Conservation (phyloP, 2,113 vertebrate genomes). For the Potamarius usumacintae region DNA sequence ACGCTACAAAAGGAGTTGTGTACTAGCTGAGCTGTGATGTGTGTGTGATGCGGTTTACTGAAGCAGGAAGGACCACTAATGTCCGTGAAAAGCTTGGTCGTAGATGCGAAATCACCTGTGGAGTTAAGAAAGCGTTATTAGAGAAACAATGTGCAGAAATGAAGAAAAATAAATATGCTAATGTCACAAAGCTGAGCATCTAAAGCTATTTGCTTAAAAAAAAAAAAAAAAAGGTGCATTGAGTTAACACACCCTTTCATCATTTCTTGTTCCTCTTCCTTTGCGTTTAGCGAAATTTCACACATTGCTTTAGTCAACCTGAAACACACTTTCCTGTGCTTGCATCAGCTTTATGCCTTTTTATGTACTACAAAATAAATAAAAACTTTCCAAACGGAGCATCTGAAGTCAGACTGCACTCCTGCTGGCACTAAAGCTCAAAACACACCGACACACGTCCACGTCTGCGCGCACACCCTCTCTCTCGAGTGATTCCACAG, state of each 20-base stretch:
- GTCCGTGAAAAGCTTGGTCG: neutral
- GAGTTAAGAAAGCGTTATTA: neutral
- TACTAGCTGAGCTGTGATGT: neutral
- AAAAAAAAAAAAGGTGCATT: neutral
- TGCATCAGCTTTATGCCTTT: neutral
- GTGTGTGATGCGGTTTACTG: neutral
- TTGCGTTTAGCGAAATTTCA: slow-evolving; percentile 28
- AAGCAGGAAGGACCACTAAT: neutral
- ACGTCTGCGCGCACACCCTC: too few relatives aligned
- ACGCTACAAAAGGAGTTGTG: neutral
- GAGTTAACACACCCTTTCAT: neutral
- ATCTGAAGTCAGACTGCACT: neutral
- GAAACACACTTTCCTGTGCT: neutral
- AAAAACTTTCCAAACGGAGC: neutral
- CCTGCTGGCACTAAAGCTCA: slow-evolving; percentile 10
- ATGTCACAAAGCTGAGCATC: neutral
- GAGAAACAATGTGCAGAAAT: neutral
- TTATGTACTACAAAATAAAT: neutral
- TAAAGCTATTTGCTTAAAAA: neutral
- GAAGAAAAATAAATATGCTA: neutral
- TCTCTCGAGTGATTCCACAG: slow-evolving; percentile 28
- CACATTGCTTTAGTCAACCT: neutral
- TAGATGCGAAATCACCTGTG: neutral
- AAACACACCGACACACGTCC: slow-evolving; percentile 4
- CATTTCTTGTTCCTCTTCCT: slow-evolving; percentile 30